phyloP scores from a whole-genome alignment of 2,888 invertebrate species.

The Dryadula phaetusa region DNA sequence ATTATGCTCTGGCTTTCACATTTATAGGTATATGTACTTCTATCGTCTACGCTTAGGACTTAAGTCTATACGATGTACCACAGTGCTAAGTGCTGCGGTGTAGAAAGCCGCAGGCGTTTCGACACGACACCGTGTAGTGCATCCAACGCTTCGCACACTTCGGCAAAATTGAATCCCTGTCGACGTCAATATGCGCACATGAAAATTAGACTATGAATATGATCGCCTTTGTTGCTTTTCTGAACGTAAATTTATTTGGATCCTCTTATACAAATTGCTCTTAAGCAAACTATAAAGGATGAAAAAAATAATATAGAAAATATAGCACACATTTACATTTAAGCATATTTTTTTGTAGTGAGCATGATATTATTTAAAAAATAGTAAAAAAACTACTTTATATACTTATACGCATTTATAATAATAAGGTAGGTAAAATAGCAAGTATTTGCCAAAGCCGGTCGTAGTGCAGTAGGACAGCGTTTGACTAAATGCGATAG shows the following conservation, averaged over 20 bases:
- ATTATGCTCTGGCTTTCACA: not conserved
- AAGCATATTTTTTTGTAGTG: no score
- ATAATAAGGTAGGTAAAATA: no score
- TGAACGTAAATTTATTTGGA: not conserved
- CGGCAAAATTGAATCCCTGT: slow-evolving; percentile 66
- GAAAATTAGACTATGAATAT: slow-evolving; percentile 27
- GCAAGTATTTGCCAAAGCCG: no score
- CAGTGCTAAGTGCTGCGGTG: slow-evolving; percentile 60
- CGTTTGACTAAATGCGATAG: no score
- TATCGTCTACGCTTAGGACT: slow-evolving; percentile 17
- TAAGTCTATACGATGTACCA: slow-evolving; percentile 29
- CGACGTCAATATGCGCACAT: slow-evolving; percentile 27
- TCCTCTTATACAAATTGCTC: not conserved
- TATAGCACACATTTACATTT: no score
- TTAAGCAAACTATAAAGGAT: not conserved
- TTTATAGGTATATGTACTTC: not conserved
- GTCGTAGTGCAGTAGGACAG: no score
- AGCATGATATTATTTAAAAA: no score
- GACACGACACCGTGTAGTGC: slow-evolving; percentile 60
- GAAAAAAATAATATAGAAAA: not conserved
- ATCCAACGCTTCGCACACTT: slow-evolving; percentile 66
- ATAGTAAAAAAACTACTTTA: no score
- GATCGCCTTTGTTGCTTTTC: slow-evolving; percentile 24
- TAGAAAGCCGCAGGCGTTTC: slow-evolving; percentile 70
- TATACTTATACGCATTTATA: no score